Evolutionary conservation across 2,113 vertebrate species (phyloP).

Genomic region (Campylorhamphus procurvoides): DNA sequence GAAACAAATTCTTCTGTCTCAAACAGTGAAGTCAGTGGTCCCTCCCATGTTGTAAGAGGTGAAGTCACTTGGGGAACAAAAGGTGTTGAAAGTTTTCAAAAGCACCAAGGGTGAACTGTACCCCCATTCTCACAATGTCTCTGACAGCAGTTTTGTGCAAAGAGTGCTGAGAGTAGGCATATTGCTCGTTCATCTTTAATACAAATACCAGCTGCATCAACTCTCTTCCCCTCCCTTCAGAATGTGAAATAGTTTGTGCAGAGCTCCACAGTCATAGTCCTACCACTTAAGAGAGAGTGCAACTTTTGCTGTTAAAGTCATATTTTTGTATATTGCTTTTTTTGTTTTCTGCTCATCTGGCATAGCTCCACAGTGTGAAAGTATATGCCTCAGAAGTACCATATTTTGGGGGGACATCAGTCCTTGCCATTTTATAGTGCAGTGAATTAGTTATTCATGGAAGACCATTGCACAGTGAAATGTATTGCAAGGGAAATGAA

Average conservation of each 20-base stretch:
- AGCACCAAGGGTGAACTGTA: neutral
- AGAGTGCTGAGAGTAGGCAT: neutral
- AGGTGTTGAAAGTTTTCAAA: neutral
- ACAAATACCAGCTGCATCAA: neutral
- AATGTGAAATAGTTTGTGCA: neutral
- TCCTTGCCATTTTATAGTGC: neutral
- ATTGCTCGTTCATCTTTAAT: neutral
- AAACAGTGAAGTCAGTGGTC: neutral
- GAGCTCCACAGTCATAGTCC: neutral
- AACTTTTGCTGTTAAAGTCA: neutral
- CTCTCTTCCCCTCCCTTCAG: neutral
- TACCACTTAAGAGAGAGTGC: neutral
- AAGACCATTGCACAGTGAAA: neutral
- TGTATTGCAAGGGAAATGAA: neutral
- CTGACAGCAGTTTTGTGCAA: neutral
- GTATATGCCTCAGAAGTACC: neutral
- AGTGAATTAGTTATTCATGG: neutral
- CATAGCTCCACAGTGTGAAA: neutral
- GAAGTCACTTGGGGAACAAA: neutral
- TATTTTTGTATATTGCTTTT: neutral
- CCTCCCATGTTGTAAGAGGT: neutral
- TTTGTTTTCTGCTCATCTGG: neutral
- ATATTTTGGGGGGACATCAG: neutral
- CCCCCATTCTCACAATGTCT: neutral
- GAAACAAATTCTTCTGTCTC: neutral